Conservation (phyloP, 2,113 vertebrate genomes). For the Gulo gulo region DNA sequence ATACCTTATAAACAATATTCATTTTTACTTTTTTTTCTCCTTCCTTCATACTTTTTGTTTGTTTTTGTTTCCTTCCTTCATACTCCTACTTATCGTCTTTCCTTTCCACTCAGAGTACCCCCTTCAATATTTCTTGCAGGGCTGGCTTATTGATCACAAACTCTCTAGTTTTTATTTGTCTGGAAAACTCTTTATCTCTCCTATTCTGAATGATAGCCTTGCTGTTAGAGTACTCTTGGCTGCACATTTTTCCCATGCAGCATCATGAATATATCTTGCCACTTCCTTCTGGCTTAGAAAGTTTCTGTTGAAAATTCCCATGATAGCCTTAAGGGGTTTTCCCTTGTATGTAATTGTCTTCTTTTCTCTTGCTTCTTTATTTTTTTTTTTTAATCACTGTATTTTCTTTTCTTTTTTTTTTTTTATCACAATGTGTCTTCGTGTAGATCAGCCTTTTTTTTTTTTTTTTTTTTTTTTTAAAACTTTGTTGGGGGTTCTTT, state of each 20-base stretch:
- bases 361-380: background rate
- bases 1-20: background rate
- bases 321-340: background rate
- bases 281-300: background rate
- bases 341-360: background rate
- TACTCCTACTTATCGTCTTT: background rate
- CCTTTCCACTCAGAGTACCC: background rate
- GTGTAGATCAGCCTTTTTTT: background rate
- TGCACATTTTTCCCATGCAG: background rate
- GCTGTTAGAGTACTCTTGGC: background rate
- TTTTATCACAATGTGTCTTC: background rate
- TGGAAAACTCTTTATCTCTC: background rate
- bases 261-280: background rate
- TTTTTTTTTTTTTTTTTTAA: background rate
- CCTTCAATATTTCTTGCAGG: background rate
- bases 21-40: background rate
- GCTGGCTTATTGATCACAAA: background rate
- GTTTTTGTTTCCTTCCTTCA: background rate
- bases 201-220: background rate
- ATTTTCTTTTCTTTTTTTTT: background rate
- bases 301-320: background rate
- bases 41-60: background rate
- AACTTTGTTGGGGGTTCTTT: background rate
- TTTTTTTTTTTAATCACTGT: background rate
- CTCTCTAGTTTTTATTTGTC: background rate